phyloP scores from a whole-genome alignment of 2,113 vertebrate species.

The Lepus americanus region DNA sequence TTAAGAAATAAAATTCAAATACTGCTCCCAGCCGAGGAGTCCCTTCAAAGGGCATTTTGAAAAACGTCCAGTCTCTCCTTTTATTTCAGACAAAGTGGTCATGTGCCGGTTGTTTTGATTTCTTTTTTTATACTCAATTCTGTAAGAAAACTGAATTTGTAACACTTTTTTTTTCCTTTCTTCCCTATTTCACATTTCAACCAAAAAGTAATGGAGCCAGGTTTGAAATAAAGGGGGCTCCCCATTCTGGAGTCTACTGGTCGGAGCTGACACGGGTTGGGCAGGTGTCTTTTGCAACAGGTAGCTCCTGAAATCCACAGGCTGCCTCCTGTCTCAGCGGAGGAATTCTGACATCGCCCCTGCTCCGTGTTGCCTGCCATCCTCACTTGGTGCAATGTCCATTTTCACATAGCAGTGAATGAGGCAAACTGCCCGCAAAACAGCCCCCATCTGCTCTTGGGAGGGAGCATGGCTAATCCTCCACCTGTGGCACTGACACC shows the following conservation, averaged over 20 bases:
- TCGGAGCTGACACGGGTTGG: not conserved
- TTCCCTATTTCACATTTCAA: constrained; percentile 41
- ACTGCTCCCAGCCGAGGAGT: not conserved
- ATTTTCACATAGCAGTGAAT: not conserved
- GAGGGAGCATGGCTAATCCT: not conserved
- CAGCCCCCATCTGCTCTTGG: not conserved
- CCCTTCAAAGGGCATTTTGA: constrained; percentile 24
- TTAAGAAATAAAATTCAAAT: constrained; percentile 66
- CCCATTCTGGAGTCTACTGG: not conserved
- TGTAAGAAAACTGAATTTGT: constrained; percentile 53
- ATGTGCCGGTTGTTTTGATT: constrained; percentile 17
- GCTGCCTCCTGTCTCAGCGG: not conserved
- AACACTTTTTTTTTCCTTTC: not conserved
- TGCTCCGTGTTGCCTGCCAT: not conserved
- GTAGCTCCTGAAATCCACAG: not conserved
- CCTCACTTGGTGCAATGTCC: constrained; percentile 10
- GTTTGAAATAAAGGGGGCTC: not conserved
- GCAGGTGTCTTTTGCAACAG: not conserved
- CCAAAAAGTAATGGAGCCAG: constrained; percentile 28
- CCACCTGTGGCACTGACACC: too few species aligned
- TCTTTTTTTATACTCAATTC: constrained; percentile 53
- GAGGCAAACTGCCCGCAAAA: not conserved
- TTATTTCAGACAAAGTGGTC: constrained; percentile 65
- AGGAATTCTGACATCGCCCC: not conserved
- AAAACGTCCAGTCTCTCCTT: constrained; percentile 50